These are phyloP conservation scores for Eupithecia abbreviata DNA, from an alignment of 2,888 invertebrate species.

Conservation along the genomic window DNA sequence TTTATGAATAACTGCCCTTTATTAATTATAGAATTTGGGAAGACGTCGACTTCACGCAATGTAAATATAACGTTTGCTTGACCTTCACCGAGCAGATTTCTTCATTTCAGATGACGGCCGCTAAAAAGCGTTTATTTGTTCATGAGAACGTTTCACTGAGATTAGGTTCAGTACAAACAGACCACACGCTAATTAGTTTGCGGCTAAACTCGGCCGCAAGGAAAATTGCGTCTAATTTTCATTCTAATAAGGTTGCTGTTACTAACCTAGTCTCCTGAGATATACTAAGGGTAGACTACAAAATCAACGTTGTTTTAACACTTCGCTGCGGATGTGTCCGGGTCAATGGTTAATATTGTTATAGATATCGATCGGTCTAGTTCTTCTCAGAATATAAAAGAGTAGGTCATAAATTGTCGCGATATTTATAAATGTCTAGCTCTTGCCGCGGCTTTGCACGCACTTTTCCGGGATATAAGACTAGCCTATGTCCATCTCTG, in stretches of 20 bases:
- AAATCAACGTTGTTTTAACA: neutral
- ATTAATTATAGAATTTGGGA: too few species aligned
- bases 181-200: neutral
- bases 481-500: too few species aligned
- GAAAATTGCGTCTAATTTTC: neutral
- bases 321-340: neutral
- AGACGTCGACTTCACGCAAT: too few species aligned
- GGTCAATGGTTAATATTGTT: neutral
- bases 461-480: too few species aligned
- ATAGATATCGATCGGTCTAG: neutral
- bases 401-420: neutral
- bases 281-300: neutral
- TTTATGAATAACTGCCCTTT: too few species aligned
- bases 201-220: neutral
- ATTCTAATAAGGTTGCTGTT: neutral
- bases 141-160: neutral
- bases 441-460: too few species aligned
- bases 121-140: neutral
- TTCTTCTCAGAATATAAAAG: neutral
- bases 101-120: neutral
- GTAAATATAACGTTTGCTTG: too few species aligned
- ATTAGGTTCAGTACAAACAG: conserved; percentile 7
- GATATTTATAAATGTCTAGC: too few species aligned
- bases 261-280: neutral
- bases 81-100: neutral